Percentiles rank a stretch among this genome's conserved stretches.
phyloP scores from a whole-genome alignment of 2,888 invertebrate genomes.

The Tenthredo amoena region DNA sequence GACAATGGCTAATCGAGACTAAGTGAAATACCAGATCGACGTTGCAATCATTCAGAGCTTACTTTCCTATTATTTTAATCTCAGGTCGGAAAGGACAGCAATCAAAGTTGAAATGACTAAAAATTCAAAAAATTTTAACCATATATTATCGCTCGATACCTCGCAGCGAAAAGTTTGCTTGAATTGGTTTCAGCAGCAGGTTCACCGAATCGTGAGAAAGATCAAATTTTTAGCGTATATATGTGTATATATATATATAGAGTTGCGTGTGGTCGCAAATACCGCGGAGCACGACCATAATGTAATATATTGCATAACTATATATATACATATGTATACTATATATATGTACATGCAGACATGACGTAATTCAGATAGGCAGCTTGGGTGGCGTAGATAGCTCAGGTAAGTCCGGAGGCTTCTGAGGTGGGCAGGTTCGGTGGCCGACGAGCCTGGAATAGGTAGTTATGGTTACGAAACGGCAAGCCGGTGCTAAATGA shows the following conservation, averaged over 20 bases:
- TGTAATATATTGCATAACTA: background rate
- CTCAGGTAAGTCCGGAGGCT: slow-evolving; percentile 6
- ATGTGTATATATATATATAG: too few relatives aligned
- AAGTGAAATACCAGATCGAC: slow-evolving; percentile 9
- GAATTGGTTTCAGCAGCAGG: background rate
- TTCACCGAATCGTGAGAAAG: background rate
- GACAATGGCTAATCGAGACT: background rate
- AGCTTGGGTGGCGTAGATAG: slow-evolving; percentile 35
- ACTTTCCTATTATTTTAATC: background rate
- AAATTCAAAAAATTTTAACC: background rate
- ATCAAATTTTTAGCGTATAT: background rate
- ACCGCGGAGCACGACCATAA: background rate
- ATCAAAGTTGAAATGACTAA: background rate
- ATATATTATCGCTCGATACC: background rate
- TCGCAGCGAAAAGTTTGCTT: background rate
- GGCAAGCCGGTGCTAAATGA: slow-evolving; percentile 34
- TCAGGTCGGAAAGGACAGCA: background rate
- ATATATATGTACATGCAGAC: background rate
- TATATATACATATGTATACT: background rate
- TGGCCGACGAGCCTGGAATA: background rate
- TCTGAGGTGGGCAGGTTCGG: slow-evolving; percentile 23
- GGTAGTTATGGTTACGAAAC: slow-evolving; percentile 43
- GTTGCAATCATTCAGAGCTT: background rate
- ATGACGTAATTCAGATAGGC: slow-evolving; percentile 23
- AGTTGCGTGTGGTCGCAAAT: slow-evolving; percentile 18